Base-by-base conservation (phyloP, 2,113 vertebrate species). In the Chunga burmeisteri region DNA sequence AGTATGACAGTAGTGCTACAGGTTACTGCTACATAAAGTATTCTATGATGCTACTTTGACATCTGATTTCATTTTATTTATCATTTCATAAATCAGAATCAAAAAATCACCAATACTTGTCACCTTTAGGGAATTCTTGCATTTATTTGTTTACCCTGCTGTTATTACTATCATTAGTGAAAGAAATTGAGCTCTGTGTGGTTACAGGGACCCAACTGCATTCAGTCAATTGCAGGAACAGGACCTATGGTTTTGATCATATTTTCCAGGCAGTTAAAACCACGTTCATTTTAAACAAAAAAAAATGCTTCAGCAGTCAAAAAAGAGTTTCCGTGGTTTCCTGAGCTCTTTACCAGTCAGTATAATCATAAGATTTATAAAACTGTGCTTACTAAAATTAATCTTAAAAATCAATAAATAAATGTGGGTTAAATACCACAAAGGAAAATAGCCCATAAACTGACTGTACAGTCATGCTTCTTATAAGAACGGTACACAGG, bases 361-460 rank as follows among this genome's bases (percentile, higher is more conserved):
- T 70, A 91, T 88, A 91, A 96, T 89, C 83, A 90, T 36, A 77
- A 88, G 88, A 92, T 82, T 93, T 94, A 93, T 55, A 95, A 96
- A 92, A 91, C 34, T 61, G 42, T 19, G 49, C 90, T 92, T 88
- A 86, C 90, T 92, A 92, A 96, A 97, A 95, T 90, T 93, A 87
- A 96, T 92, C 82, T 65, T 77, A 80, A 93, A 93, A 90, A 95
- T 89, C 90, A 96, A 91, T 89, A 90, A 94, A 95, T 96, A 95
- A 95, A 61, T 52, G 61, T 65, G 85, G 85, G 56, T 90, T 71
- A 73, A 92, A 91, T 70, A 67, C 91, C 91, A 94, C 81, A 86
- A 74, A 92, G 68, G 55, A 95, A 96, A 96, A 92, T 6, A 96
- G n/a, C 7, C 73, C 93, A 61, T 72, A 83, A 87, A 50, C 26